phyloP scores from a whole-genome alignment of 2,888 invertebrate species.

The Diaprepes abbreviatus region DNA sequence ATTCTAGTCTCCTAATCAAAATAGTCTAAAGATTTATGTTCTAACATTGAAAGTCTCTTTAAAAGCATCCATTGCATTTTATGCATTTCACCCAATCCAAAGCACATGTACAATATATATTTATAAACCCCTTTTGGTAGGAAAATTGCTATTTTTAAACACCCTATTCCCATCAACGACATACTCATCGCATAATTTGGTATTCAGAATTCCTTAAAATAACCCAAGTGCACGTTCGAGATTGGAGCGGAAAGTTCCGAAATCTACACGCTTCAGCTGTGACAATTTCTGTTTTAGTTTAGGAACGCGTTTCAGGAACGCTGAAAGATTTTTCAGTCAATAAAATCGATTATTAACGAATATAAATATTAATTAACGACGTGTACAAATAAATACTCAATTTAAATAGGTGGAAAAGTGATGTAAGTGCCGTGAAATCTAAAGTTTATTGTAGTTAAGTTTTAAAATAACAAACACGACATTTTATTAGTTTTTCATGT shows the following conservation, averaged over 20 bases:
- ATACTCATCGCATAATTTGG: not conserved
- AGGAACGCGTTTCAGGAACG: conserved; percentile 52
- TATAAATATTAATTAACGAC: conserved; percentile 45
- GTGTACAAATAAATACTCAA: conserved; percentile 44
- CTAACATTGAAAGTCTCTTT: too few relatives aligned
- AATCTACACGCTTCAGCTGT: conserved; percentile 52
- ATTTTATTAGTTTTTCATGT: conserved; percentile 32
- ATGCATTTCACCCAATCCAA: conserved; percentile 48
- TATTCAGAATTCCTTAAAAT: conserved; percentile 41
- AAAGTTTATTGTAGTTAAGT: conserved; percentile 35
- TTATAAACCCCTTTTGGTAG: conserved; percentile 48
- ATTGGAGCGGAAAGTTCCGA: not conserved
- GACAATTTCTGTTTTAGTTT: conserved; percentile 59
- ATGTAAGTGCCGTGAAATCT: conserved; percentile 33
- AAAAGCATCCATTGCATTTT: conserved; percentile 46
- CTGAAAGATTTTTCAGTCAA: conserved; percentile 53
- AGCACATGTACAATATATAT: conserved; percentile 49
- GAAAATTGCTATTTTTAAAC: conserved; percentile 51
- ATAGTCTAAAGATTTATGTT: too few relatives aligned
- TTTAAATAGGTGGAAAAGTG: conserved; percentile 50
- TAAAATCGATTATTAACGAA: conserved; percentile 50
- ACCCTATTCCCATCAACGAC: conserved; percentile 40
- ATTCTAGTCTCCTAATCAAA: too few relatives aligned
- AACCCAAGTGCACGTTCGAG: conserved; percentile 12
- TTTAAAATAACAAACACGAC: conserved; percentile 39